A percentile compares a stretch with the other conserved stretches of the same genome.
Conservation (phyloP, 2,888 invertebrate genomes). For the Busseola fusca region DNA sequence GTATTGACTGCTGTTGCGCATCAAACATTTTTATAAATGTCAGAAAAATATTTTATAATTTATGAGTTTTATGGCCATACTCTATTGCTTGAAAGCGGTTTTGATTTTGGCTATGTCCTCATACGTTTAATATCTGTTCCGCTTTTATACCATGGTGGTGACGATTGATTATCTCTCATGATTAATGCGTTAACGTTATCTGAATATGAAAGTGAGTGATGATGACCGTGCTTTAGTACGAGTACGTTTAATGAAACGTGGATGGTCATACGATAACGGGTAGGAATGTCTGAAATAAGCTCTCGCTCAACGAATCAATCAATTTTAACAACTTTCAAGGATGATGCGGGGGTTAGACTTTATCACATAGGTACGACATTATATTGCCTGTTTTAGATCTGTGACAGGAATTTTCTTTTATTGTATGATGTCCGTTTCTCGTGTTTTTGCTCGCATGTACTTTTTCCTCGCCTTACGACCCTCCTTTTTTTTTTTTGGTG, state of each 20-base stretch:
- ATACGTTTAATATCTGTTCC: constrained; percentile 35
- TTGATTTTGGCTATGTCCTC: no score
- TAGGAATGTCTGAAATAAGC: constrained; percentile 16
- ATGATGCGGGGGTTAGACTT: constrained; percentile 10
- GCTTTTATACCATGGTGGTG: constrained; percentile 29
- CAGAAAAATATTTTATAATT: no score
- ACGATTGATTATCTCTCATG: constrained; percentile 58
- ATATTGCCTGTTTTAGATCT: not conserved
- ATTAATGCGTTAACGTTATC: constrained; percentile 60
- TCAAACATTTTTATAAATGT: no score
- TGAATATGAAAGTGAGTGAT: constrained; percentile 57
- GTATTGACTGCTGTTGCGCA: no score
- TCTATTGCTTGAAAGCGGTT: no score
- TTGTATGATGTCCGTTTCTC: not conserved
- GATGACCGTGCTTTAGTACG: constrained; percentile 37
- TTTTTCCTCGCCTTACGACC: constrained; percentile 7
- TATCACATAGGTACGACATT: constrained; percentile 1
- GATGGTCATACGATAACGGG: constrained; percentile 30
- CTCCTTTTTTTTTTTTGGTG: no score
- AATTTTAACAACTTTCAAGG: constrained; percentile 9
- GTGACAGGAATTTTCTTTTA: not conserved
- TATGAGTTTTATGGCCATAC: no score
- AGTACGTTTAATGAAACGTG: constrained; percentile 38
- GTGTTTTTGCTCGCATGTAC: constrained; percentile 1
- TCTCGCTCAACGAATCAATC: constrained; percentile 28